Base-by-base conservation (phyloP, 2,113 vertebrate species). In the Nipponia nippon region DNA sequence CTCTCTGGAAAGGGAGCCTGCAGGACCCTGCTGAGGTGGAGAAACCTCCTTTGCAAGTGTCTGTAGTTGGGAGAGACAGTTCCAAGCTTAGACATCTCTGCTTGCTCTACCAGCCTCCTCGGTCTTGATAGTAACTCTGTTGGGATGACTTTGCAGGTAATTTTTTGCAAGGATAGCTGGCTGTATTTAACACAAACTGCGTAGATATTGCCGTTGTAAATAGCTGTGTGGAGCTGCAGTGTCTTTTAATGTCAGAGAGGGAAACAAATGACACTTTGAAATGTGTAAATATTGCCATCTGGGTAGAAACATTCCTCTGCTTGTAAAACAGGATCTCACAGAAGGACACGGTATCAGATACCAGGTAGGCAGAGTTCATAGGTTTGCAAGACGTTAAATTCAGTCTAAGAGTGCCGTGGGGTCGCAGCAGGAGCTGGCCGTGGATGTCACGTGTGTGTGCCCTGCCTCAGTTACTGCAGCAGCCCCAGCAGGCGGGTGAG, bases 231-330 rank as follows among this genome's bases (percentile, higher is more conserved):
- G 69, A 75, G 44, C 47, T 89, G 34, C 59, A 56, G 15, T 25
- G 36, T 50, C 72, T 93, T 86, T 79, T 84, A 76, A 67, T 69
- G 76, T 59, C 86, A 76, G 23, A 72, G 40, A 17, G 63, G 70
- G 70, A 75, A 38, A 42, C 4, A 2, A 62, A 61, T 34, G 36
- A 25, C 69, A 32, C 59, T 80, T 83, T 10, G 18, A 77, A 91
- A 77, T 20, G 63, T 78, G 93, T 58, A n/a, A 73, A 34, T 36
- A 14, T 47, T 95, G 65, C 80, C 46, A 32, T 89, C 83, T 89
- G 76, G 38, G 78, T 91, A 93, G 86, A 84, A 82, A 76, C 4
- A 0, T 69, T 80, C 50, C 47, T 72, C 40, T 73, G n/a, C 66
- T 88, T 50, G 29, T 77, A 19, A 77, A 91, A 73, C 18, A 56